Conservation (phyloP, 2,888 invertebrate genomes). For the Pristionchus entomophagus region DNA sequence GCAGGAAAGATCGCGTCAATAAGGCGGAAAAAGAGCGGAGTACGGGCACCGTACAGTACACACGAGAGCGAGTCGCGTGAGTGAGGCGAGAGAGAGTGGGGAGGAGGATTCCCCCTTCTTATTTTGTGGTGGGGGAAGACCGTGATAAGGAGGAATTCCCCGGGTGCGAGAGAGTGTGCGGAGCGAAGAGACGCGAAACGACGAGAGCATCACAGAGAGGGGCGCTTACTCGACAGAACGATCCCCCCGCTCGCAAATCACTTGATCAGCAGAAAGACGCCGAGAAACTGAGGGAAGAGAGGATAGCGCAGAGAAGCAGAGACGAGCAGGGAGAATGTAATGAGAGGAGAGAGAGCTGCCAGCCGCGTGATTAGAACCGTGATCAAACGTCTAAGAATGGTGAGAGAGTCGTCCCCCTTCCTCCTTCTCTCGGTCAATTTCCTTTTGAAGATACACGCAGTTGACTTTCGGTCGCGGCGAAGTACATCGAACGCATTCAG, state of each 20-base stretch:
- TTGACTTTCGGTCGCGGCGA: background rate
- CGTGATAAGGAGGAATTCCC: slow-evolving; percentile 36
- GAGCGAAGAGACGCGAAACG: background rate
- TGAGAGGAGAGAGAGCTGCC: background rate
- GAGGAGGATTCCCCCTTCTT: slow-evolving; percentile 37
- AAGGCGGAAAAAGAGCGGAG: background rate
- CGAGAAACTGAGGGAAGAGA: background rate
- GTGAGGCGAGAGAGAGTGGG: background rate
- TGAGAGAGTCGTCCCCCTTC: background rate
- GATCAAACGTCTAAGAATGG: slow-evolving; percentile 15
- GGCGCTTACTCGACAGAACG: background rate
- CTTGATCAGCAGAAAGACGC: slow-evolving; percentile 15
- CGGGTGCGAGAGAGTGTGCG: background rate
- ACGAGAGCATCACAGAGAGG: slow-evolving; percentile 16
- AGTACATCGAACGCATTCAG: slow-evolving; percentile 14
- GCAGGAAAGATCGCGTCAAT: slow-evolving; percentile 21
- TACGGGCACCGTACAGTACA: slow-evolving; percentile 4
- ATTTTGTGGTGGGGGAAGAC: slow-evolving; percentile 32
- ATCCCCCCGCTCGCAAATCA: slow-evolving; percentile 30
- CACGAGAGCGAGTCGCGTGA: slow-evolving; percentile 5
- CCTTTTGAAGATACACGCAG: background rate
- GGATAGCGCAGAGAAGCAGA: background rate
- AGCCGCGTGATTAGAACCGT: slow-evolving; percentile 30
- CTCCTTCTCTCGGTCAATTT: background rate
- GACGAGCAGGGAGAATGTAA: background rate